Evolutionary conservation across 2,797 vertebrate species (phyloP).

Genomic region (Sitta carolinensis): DNA sequence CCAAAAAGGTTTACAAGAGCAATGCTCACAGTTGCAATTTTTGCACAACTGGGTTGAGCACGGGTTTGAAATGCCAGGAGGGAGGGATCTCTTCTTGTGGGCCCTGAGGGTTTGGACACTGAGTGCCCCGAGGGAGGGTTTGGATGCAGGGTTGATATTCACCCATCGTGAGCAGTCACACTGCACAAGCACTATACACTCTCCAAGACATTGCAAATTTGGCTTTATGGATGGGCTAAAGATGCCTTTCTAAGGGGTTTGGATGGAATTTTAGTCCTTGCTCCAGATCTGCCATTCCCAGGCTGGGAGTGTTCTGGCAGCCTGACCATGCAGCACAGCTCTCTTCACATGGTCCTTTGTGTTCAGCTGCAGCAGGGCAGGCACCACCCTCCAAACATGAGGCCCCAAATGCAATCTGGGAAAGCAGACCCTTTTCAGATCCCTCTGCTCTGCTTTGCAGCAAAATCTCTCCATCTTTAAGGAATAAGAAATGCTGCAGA

Average conservation of each 20-base stretch:
- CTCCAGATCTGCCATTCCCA: neutral
- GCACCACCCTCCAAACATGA: neutral
- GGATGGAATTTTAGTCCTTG: neutral
- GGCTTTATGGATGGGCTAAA: neutral
- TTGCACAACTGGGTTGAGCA: neutral
- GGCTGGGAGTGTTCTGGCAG: neutral
- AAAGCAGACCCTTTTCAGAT: neutral
- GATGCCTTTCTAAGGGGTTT: neutral
- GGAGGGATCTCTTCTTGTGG: neutral
- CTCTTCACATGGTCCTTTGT: accelerated
- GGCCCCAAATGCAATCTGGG: accelerated
- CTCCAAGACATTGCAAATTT: neutral
- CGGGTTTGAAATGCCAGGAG: neutral
- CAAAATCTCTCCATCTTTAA: neutral
- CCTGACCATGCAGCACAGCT: accelerated
- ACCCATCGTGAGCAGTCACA: neutral
- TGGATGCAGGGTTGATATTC: neutral
- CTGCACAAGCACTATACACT: neutral
- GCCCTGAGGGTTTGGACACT: neutral
- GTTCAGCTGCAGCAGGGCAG: neutral
- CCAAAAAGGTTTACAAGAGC: neutral
- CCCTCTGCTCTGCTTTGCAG: neutral
- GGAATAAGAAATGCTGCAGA: neutral
- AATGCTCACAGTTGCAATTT: neutral
- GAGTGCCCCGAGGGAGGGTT: neutral